Conservation (phyloP, 2,113 vertebrate species). For the Xiphophorus hellerii region DNA sequence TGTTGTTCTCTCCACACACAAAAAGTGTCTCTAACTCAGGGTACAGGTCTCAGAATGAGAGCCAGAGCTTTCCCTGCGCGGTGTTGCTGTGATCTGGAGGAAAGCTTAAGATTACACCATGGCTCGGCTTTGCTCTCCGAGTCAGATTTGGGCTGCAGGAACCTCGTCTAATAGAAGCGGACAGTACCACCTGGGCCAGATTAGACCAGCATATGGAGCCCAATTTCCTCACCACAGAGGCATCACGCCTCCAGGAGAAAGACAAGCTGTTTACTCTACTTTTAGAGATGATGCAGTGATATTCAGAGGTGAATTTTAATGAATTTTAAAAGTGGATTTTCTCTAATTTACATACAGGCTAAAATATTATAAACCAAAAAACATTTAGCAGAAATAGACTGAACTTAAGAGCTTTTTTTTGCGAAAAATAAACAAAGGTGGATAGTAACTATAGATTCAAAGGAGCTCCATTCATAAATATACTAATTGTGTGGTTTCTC, state of each 20-base stretch:
- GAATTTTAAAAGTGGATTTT: too few species aligned
- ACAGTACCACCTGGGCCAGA: slow-evolving; percentile 78
- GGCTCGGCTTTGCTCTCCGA: neutral
- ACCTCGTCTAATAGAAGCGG: slow-evolving; percentile 68
- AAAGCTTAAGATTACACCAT: slow-evolving; percentile 5
- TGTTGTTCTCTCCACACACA: neutral
- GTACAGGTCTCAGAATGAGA: neutral
- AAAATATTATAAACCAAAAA: neutral
- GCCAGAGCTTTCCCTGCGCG: neutral
- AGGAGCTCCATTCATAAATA: too few species aligned
- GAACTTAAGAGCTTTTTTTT: too few species aligned
- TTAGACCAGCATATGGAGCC: slow-evolving; percentile 72
- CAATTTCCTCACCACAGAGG: slow-evolving; percentile 27
- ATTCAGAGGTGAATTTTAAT: neutral
- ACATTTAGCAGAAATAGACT: too few species aligned
- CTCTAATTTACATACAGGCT: too few species aligned
- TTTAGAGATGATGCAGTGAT: neutral
- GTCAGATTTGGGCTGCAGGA: neutral
- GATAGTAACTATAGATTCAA: too few species aligned
- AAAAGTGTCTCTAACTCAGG: neutral
- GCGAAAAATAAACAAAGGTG: too few species aligned
- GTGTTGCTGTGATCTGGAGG: neutral
- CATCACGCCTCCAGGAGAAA: slow-evolving; percentile 10
- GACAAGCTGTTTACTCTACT: slow-evolving; percentile 12
- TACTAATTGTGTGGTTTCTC: too few species aligned